Conservation (phyloP, 2,888 invertebrate genomes). For the Ceraclea dissimilis region DNA sequence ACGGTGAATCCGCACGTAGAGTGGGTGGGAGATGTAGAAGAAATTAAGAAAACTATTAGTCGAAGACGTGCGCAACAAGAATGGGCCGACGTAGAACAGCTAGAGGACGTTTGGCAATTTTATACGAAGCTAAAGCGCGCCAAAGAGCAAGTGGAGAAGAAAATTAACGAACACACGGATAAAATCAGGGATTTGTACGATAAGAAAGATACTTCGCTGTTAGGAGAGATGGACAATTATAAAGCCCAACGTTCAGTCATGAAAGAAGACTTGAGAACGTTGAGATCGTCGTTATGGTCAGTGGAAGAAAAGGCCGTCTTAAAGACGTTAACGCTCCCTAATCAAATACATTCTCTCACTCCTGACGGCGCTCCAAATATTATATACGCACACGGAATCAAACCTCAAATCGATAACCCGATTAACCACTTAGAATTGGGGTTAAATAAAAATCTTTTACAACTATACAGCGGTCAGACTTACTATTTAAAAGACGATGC, state of each 20-base stretch:
- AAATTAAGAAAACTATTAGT: conserved; percentile 47
- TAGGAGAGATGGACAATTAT: conserved; percentile 42
- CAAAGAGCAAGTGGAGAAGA: conserved; percentile 45
- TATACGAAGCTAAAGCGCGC: conserved; percentile 50
- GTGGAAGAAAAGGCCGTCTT: conserved; percentile 63
- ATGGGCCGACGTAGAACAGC: conserved; percentile 45
- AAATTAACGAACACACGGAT: conserved; percentile 22
- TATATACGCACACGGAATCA: conserved; percentile 30
- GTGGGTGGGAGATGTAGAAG: conserved; percentile 46
- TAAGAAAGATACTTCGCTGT: neutral
- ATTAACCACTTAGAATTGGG: conserved; percentile 52
- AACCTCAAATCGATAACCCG: conserved; percentile 33
- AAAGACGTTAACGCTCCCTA: conserved; percentile 61
- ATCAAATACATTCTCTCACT: conserved; percentile 56
- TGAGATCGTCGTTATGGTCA: conserved; percentile 60
- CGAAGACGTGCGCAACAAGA: conserved; percentile 40
- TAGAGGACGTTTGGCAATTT: conserved; percentile 54
- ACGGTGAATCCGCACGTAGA: conserved; percentile 63
- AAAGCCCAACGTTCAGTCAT: conserved; percentile 49
- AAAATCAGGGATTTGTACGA: neutral
- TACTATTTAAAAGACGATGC: conserved; percentile 61
- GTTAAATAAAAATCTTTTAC: conserved; percentile 42
- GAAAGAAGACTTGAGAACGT: conserved; percentile 54
- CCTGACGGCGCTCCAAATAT: conserved; percentile 38
- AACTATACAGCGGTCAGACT: conserved; percentile 50